Evolutionary conservation across 1,140 invertebrate species (phyloP).

Genomic region (Calliphora vicina): DNA sequence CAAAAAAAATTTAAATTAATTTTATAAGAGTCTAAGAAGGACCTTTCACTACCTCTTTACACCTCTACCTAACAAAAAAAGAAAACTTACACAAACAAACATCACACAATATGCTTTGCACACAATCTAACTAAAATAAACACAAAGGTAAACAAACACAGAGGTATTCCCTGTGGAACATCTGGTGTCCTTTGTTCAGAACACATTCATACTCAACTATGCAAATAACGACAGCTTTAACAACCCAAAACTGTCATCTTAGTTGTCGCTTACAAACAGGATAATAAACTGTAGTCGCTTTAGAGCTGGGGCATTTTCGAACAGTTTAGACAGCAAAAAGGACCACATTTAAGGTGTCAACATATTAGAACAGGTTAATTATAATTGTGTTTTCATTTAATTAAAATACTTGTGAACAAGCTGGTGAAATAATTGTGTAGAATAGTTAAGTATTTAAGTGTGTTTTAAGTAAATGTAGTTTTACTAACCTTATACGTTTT

Average conservation of each 20-base stretch:
- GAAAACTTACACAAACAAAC: neutral
- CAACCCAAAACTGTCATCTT: neutral
- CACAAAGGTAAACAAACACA: neutral
- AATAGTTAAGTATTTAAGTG: neutral
- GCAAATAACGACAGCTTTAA: neutral
- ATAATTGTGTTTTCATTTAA: constrained; percentile 3
- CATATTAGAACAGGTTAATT: neutral
- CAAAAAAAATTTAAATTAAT: too few relatives aligned
- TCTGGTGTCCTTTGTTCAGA: neutral
- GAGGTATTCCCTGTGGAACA: neutral
- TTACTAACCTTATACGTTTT: constrained; percentile 51
- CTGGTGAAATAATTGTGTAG: neutral
- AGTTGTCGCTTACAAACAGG: neutral
- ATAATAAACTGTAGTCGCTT: neutral
- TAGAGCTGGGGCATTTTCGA: neutral
- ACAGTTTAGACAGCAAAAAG: too few relatives aligned
- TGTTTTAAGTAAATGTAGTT: neutral
- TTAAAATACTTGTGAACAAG: neutral
- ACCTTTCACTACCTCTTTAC: too few relatives aligned
- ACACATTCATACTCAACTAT: neutral
- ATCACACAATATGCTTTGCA: neutral
- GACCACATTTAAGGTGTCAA: neutral
- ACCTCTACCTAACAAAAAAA: neutral
- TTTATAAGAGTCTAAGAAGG: too few relatives aligned
- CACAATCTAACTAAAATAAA: neutral